phyloP scores from a whole-genome alignment of 2,113 vertebrate genomes.

The Eublepharis macularius region DNA sequence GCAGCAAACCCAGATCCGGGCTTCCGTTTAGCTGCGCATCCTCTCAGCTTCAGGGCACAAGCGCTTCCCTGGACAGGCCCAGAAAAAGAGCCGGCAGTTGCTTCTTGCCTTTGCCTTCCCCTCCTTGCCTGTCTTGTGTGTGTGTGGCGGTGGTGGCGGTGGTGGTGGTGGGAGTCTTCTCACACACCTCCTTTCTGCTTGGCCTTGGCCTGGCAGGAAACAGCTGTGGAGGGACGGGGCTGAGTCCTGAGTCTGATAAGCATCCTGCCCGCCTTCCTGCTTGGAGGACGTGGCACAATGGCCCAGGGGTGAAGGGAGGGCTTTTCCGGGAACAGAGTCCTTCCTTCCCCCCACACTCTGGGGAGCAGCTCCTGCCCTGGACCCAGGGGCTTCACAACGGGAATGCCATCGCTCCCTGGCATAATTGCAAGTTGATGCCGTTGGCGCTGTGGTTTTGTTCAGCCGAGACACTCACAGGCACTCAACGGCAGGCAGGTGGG shows the following conservation, averaged over 20 bases:
- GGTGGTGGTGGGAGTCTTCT: neutral
- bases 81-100: conserved; percentile 14
- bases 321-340: conserved; percentile 17
- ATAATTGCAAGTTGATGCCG: fast-evolving
- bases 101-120: neutral
- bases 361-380: neutral
- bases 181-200: conserved; percentile 34
- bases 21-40: neutral
- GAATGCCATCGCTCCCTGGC: fast-evolving
- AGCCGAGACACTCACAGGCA: neutral
- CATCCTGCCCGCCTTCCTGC: neutral
- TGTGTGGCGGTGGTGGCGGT: neutral
- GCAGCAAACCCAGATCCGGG: neutral
- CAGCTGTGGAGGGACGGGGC: conserved; percentile 45
- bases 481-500: fast-evolving
- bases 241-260: conserved; percentile 48
- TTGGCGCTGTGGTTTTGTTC: neutral
- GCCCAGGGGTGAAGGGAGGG: neutral
- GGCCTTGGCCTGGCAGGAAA: conserved; percentile 45
- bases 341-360: conserved; percentile 14
- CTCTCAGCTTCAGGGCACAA: conserved; percentile 29
- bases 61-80: conserved; percentile 13
- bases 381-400: fast-evolving
- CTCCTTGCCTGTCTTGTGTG: fast-evolving
- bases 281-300: conserved; percentile 63